Evolutionary conservation across 1,140 invertebrate genomes (phyloP).

Genomic region (Drosophila serrata): DNA sequence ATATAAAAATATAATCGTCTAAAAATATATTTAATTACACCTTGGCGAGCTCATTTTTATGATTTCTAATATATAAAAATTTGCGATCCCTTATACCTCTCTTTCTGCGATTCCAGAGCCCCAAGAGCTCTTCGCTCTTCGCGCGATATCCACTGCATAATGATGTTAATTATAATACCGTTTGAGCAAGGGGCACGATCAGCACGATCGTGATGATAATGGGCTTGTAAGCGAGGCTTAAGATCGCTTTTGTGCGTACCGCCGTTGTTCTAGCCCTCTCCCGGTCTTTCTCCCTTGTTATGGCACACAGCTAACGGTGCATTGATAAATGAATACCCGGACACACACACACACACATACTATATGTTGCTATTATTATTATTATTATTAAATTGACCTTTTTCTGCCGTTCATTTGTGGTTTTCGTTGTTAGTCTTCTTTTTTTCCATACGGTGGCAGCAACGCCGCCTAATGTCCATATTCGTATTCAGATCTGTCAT

Average conservation of each 20-base stretch:
- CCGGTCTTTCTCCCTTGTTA: slow-evolving; percentile 45
- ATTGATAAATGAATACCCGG: slow-evolving; percentile 62
- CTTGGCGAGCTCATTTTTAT: too few relatives aligned
- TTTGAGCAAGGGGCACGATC: slow-evolving; percentile 36
- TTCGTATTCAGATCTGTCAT: slow-evolving; percentile 68
- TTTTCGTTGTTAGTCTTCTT: slow-evolving; percentile 26
- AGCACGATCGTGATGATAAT: slow-evolving; percentile 60
- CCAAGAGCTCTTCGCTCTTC: slow-evolving; percentile 1
- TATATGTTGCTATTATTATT: slow-evolving; percentile 47
- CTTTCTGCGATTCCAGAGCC: slow-evolving; percentile 2
- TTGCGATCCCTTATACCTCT: neutral
- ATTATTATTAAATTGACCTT: slow-evolving; percentile 81
- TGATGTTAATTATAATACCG: slow-evolving; percentile 77
- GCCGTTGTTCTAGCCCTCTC: slow-evolving; percentile 37
- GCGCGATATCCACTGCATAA: slow-evolving; percentile 32
- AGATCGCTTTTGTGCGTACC: slow-evolving; percentile 63
- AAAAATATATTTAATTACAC: slow-evolving; percentile 6
- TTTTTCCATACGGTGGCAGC: slow-evolving; percentile 55
- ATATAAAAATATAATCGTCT: neutral
- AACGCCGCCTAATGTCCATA: slow-evolving; percentile 54
- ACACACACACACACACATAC: slow-evolving; percentile 8
- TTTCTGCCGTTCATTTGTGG: slow-evolving; percentile 52
- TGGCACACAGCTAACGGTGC: slow-evolving; percentile 77
- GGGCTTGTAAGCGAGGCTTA: slow-evolving; percentile 45
- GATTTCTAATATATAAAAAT: neutral